phyloP scores from a whole-genome alignment of 2,797 vertebrate species.

The Alca torda region DNA sequence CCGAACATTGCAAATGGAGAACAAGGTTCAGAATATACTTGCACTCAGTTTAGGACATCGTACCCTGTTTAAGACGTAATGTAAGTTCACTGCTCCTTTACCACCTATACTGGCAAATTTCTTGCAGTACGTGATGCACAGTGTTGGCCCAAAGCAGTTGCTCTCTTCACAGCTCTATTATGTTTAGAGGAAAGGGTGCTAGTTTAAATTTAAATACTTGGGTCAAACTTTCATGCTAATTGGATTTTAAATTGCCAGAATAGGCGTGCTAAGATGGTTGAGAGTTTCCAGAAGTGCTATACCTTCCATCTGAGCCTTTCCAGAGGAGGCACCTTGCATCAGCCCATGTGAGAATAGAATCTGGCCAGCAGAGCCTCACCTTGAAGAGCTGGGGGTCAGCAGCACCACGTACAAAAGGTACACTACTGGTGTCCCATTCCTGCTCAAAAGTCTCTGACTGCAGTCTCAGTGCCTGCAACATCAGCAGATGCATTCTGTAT shows the following conservation, averaged over 20 bases:
- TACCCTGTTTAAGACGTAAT: neutral
- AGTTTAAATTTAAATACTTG: neutral
- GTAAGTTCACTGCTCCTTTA: neutral
- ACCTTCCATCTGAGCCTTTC: neutral
- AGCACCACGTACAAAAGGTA: fast-evolving
- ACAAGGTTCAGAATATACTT: neutral
- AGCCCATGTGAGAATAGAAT: neutral
- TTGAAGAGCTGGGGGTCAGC: neutral
- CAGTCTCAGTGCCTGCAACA: neutral
- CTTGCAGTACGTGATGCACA: neutral
- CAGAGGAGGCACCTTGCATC: fast-evolving
- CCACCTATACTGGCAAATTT: neutral
- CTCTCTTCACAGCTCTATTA: neutral
- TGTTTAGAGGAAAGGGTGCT: neutral
- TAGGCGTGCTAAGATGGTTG: neutral
- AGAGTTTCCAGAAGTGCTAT: neutral
- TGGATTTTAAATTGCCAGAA: neutral
- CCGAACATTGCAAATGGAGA: neutral
- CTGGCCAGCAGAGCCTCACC: neutral
- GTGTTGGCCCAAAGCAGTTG: neutral
- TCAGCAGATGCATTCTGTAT: neutral
- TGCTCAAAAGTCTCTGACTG: neutral
- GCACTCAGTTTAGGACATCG: neutral
- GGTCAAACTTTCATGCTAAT: neutral
- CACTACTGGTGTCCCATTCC: too few species aligned